Base-by-base conservation (phyloP, 2,113 vertebrate species). In the Indri indri region DNA sequence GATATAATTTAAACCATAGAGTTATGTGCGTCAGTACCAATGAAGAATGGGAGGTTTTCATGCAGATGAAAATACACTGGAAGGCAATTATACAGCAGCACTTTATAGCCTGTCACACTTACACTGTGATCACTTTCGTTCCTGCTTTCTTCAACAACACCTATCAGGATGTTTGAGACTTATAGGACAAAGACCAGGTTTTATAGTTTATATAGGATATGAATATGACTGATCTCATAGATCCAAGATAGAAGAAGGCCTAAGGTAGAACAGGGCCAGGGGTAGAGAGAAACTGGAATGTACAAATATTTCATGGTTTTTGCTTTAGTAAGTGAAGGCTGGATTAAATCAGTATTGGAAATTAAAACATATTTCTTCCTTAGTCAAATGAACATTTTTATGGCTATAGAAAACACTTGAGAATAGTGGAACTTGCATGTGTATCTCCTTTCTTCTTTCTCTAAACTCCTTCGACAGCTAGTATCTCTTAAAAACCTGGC, bases 1-100 rank as follows among this genome's bases (percentile, higher is more conserved):
- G 32, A 30, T 95, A 81, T 82, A 93, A 76, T 89, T 95, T 97
- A 93, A 97, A 92, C 83, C 45, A 40, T 70, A 86, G 95, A 90
- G 52, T 94, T 90, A 90, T 87, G 77, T 17, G 57, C 95, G 71
- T 96, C 91, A 73, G 89, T 96, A 93, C 37, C 71, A 66, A 80
- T 61, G 88, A 87, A 93, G 70, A 93, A 52, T 90, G 91, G 40
- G 34, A 82, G 12, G n/a, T 85, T 96, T 96, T 97, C 20, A 9
- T 77, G 45, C 70, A 50, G 90, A 70, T 93, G 73, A 90, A 82
- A 94, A 96, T 97, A 88, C 32, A 23, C 23, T 54, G 30, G 68
- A 87, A 93, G 87, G 50, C 23, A 8, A 20, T 63, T 23, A 80
- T 59, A 89, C 16, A 40, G 8, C 66, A 68, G 11, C 32, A 0